These are phyloP conservation scores for Micrasema minimum DNA, from an alignment of 1,140 invertebrate genomes.

Conservation along the genomic window DNA sequence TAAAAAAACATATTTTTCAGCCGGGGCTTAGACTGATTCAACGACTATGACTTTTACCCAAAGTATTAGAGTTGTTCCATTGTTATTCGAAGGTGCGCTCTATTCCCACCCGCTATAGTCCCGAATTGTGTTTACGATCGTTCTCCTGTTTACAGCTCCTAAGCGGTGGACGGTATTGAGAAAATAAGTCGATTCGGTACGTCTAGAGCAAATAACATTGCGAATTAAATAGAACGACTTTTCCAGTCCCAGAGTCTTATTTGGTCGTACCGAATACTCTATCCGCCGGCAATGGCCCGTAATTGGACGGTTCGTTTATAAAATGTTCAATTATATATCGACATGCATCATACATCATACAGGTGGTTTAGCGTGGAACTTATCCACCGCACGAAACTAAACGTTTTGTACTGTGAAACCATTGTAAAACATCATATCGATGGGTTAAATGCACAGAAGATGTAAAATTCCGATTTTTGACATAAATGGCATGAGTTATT, in stretches of 20 bases:
- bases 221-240: conserved; percentile 4
- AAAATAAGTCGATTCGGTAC: background rate
- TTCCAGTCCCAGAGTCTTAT: background rate
- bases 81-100: background rate
- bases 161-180: background rate
- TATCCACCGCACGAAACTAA: too few species aligned
- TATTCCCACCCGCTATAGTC: background rate
- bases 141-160: background rate
- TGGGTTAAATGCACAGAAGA: too few species aligned
- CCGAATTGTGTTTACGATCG: too few species aligned
- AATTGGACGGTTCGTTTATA: background rate
- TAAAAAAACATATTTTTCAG: too few species aligned
- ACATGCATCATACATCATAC: background rate
- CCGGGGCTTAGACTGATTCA: too few species aligned
- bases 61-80: too few species aligned
- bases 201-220: conserved; percentile 7
- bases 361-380: background rate
- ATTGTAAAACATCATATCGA: too few species aligned
- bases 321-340: conserved; percentile 1
- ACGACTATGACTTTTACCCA: too few species aligned
- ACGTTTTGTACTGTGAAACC: too few species aligned
- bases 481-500: too few species aligned
- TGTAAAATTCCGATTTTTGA: too few species aligned
- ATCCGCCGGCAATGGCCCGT: background rate
- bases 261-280: background rate